Conservation (phyloP, 2,113 vertebrate genomes). For the Pelusios castaneus region DNA sequence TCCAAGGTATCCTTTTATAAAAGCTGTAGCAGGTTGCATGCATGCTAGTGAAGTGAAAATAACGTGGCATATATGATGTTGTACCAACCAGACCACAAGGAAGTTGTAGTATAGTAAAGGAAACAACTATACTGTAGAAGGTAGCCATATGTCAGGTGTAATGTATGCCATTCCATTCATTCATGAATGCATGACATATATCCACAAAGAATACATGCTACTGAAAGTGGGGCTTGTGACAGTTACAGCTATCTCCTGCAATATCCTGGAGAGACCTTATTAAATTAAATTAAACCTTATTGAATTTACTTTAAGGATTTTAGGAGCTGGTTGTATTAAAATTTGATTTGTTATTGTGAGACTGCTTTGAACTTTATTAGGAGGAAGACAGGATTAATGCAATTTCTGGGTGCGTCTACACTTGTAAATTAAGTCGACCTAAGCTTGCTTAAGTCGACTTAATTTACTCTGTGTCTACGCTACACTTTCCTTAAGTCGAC, state of each 20-base stretch:
- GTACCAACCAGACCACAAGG: background rate
- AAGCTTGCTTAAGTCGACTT: too few relatives aligned
- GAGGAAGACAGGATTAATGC: background rate
- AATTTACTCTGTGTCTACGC: too few relatives aligned
- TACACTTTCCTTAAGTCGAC: too few relatives aligned
- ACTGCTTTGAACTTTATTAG: background rate
- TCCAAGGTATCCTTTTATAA: background rate
- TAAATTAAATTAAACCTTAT: background rate
- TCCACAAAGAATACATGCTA: background rate
- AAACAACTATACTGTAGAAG: background rate
- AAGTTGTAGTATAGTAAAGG: background rate
- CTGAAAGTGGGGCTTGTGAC: background rate
- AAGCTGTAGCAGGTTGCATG: background rate
- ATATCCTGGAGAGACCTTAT: background rate
- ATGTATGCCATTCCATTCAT: background rate
- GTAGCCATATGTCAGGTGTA: background rate
- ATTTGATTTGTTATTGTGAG: background rate
- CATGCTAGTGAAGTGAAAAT: background rate
- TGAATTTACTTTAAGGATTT: background rate
- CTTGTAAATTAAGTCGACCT: too few relatives aligned
- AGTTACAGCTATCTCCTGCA: background rate
- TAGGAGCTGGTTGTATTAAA: background rate
- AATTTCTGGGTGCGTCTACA: too few relatives aligned
- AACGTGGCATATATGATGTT: background rate
- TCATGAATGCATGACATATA: rapidly evolving